Conservation (phyloP, 2,113 vertebrate species). For the Tragelaphus imberbis region DNA sequence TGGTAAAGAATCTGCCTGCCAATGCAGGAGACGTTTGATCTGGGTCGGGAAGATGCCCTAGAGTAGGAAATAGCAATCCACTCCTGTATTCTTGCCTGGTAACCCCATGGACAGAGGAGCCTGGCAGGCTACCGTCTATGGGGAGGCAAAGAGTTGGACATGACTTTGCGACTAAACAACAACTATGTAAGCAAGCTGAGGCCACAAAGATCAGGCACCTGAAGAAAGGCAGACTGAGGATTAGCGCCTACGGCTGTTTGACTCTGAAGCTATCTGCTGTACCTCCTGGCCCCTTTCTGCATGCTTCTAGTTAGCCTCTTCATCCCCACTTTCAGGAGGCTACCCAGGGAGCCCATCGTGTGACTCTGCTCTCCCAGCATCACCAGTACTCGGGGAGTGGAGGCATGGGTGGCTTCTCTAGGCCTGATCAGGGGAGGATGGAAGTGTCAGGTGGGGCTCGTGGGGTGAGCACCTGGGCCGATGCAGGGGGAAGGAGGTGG, state of each 20-base stretch:
- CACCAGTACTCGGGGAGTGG: neutral
- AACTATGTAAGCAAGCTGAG: neutral
- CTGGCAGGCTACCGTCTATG: neutral
- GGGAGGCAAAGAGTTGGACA: neutral
- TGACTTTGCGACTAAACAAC: neutral
- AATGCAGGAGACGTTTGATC: neutral
- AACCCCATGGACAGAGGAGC: neutral
- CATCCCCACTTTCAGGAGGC: neutral
- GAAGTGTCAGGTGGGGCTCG: neutral
- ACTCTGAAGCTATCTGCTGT: neutral
- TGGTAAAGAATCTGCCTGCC: neutral
- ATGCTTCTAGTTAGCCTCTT: neutral
- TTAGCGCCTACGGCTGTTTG: neutral
- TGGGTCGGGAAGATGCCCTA: neutral
- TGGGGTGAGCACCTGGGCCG: slow-evolving; percentile 42
- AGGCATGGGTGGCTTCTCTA: neutral
- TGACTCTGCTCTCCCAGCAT: neutral
- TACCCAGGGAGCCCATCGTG: neutral
- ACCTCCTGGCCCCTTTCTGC: neutral
- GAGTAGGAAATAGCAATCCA: neutral
- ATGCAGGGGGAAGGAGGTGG: slow-evolving; percentile 56
- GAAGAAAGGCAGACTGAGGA: neutral
- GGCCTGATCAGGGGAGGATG: neutral
- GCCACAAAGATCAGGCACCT: neutral
- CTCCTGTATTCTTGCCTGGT: neutral